Conservation (phyloP, 2,888 invertebrate species). For the Protophormia terraenovae region DNA sequence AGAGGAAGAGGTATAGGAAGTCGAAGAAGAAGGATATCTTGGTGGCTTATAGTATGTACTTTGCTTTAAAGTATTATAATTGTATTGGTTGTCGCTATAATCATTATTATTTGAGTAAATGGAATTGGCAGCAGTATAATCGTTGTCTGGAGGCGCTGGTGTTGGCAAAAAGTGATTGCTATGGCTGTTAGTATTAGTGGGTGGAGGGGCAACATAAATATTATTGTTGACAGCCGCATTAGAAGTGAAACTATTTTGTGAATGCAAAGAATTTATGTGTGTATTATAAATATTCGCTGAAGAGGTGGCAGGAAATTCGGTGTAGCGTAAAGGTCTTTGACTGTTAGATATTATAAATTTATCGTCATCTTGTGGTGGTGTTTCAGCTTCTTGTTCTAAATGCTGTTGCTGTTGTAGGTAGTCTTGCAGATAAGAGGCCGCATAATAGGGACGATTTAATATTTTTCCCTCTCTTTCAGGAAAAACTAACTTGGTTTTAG, state of each 20-base stretch:
- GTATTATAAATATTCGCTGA: constrained; percentile 11
- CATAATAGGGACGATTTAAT: constrained; percentile 75
- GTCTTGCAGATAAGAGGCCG: constrained; percentile 67
- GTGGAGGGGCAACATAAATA: constrained; percentile 44
- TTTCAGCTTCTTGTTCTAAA: background rate
- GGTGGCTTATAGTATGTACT: background rate
- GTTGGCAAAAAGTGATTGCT: constrained; percentile 55
- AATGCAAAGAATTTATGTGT: constrained; percentile 20
- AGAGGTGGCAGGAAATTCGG: background rate
- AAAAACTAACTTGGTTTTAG: constrained; percentile 75
- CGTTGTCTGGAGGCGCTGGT: constrained; percentile 20
- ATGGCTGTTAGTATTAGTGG: background rate
- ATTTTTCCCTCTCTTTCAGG: constrained; percentile 81
- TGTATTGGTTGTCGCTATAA: constrained; percentile 23
- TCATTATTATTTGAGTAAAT: constrained; percentile 26
- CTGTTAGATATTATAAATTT: constrained; percentile 72
- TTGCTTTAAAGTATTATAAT: constrained; percentile 7
- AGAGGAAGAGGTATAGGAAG: background rate
- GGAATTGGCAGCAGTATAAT: constrained; percentile 4
- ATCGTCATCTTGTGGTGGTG: constrained; percentile 66
- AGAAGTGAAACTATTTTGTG: constrained; percentile 34
- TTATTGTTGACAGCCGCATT: constrained; percentile 57
- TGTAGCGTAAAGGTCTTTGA: constrained; percentile 62
- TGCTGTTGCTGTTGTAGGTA: background rate
- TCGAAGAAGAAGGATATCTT: constrained; percentile 6